A percentile compares a stretch with the other conserved stretches of the same genome.
Conservation (phyloP, 2,113 vertebrate species). For the Corythornis vintsioides region DNA sequence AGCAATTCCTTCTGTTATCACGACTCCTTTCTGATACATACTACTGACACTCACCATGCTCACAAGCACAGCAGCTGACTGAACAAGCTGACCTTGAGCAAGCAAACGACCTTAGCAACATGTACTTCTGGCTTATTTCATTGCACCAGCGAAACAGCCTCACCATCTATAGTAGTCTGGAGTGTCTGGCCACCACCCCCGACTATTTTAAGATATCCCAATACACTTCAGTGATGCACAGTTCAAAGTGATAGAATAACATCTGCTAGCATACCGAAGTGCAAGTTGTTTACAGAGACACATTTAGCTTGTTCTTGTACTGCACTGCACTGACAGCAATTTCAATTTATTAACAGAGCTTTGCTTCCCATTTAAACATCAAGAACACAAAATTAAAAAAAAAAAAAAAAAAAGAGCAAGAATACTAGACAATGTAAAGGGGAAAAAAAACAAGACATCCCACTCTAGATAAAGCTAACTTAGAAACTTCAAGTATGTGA, state of each 20-base stretch:
- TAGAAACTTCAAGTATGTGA: conserved; percentile 29
- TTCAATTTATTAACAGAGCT: neutral
- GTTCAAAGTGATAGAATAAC: conserved; percentile 77
- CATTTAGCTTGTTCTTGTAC: conserved; percentile 32
- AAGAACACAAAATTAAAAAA: neutral
- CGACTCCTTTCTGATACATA: conserved; percentile 17
- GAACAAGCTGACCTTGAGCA: conserved; percentile 91
- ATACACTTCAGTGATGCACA: conserved; percentile 78
- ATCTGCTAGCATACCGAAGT: conserved; percentile 72
- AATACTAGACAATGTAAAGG: neutral
- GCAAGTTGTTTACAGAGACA: conserved; percentile 68
- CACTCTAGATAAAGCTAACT: conserved; percentile 21
- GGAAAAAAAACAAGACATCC: neutral
- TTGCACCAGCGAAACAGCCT: conserved; percentile 83
- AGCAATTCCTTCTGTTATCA: conserved; percentile 58
- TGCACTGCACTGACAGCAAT: neutral
- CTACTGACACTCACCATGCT: conserved; percentile 69
- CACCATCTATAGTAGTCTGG: conserved; percentile 98
- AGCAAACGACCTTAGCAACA: conserved; percentile 81
- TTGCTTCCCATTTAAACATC: conserved; percentile 29
- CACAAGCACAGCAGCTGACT: conserved; percentile 80
- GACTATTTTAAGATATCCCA: conserved; percentile 92
- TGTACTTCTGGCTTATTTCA: conserved; percentile 91
- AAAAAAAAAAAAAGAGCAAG: neutral
- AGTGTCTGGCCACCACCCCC: conserved; percentile 80